Conservation (phyloP, 2,797 vertebrate genomes). For the Vireo griseus region DNA sequence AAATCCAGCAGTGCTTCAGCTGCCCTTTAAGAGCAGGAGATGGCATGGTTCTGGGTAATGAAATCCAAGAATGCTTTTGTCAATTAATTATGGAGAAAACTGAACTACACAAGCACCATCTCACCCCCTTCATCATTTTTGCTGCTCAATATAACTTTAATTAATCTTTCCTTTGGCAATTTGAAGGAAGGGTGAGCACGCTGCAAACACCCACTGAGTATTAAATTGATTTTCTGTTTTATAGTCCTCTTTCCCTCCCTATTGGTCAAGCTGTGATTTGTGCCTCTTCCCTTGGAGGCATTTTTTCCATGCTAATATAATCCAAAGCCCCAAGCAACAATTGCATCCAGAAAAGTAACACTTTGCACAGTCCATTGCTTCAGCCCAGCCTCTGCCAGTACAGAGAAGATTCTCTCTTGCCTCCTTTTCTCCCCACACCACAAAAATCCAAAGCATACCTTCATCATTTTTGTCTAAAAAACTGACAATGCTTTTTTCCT, state of each 20-base stretch:
- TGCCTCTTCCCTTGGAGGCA: not conserved
- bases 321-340: slow-evolving; percentile 32
- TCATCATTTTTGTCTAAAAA: not conserved
- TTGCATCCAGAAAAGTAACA: not conserved
- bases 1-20: not conserved
- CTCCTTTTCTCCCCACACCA: not conserved
- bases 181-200: slow-evolving; percentile 61
- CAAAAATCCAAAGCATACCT: not conserved
- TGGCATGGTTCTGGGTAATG: slow-evolving; percentile 32
- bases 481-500: not conserved
- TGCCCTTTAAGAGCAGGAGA: slow-evolving; percentile 17
- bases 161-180: slow-evolving; percentile 61
- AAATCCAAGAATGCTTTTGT: slow-evolving; percentile 38
- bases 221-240: slow-evolving; percentile 66
- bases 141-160: slow-evolving; percentile 66
- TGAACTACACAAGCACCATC: not conserved
- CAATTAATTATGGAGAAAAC: slow-evolving; percentile 53
- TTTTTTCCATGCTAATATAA: slow-evolving; percentile 45
- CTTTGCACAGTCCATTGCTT: not conserved
- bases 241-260: slow-evolving; percentile 19
- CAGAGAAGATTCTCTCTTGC: not conserved
- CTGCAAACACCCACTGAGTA: slow-evolving; percentile 45
- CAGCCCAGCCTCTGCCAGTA: not conserved
- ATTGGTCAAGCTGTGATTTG: slow-evolving; percentile 52
- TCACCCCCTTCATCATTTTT: slow-evolving; percentile 41